phyloP scores from a whole-genome alignment of 1,140 invertebrate species.

The Matsumurasca onukii region DNA sequence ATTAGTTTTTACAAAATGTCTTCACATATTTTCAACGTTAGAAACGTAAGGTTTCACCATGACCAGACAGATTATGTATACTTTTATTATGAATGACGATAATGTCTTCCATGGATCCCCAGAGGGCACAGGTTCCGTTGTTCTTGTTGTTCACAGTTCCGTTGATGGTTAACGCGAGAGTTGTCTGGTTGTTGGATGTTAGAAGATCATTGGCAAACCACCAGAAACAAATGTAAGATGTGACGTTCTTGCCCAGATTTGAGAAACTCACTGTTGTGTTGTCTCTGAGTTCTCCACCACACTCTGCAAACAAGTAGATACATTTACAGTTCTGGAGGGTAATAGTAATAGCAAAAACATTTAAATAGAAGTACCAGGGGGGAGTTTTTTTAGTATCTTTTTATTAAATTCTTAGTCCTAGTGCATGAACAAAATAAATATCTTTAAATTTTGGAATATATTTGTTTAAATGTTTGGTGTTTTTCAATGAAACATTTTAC shows the following conservation, averaged over 20 bases:
- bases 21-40: too few relatives aligned
- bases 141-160: conserved; percentile 31
- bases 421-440: too few relatives aligned
- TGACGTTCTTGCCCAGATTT: conserved; percentile 32
- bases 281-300: conserved; percentile 48
- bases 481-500: too few relatives aligned
- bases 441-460: too few relatives aligned
- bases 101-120: background rate
- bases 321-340: background rate
- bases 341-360: too few relatives aligned
- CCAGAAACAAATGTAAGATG: background rate
- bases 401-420: too few relatives aligned
- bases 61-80: too few relatives aligned
- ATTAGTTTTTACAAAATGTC: too few relatives aligned
- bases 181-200: conserved; percentile 37
- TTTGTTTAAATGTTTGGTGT: too few relatives aligned
- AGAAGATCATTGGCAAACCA: conserved; percentile 30
- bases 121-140: background rate
- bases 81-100: background rate
- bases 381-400: too few relatives aligned
- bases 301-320: conserved; percentile 46
- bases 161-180: conserved; percentile 33
- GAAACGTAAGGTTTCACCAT: too few relatives aligned
- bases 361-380: too few relatives aligned
- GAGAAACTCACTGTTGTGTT: conserved; percentile 10